Percentiles rank a stretch among this genome's conserved stretches.
phyloP scores from a whole-genome alignment of 2,113 vertebrate species.

The Oncorhynchus tshawytscha region DNA sequence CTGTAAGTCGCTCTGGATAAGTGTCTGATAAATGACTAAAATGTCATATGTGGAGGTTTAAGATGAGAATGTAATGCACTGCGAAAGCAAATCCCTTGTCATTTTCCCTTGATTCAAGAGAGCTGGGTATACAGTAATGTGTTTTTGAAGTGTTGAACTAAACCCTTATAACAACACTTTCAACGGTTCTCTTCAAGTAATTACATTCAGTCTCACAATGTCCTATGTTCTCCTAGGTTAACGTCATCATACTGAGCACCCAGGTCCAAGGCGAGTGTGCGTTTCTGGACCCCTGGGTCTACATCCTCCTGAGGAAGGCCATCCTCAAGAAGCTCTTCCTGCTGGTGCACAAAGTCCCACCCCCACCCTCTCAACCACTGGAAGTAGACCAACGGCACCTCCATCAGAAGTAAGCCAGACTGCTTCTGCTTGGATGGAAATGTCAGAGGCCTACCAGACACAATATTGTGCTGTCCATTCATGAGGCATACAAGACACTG shows the following conservation, averaged over 20 bases:
- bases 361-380: conserved; percentile 65
- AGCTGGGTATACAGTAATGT: no score
- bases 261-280: conserved; percentile 35
- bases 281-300: conserved; percentile 94
- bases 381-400: conserved; percentile 80
- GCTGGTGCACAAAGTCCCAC: conserved; percentile 63
- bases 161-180: no score
- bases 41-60: no score
- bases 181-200: no score
- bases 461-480: not conserved
- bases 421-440: conserved; percentile 20
- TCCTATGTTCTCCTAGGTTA: conserved; percentile 53
- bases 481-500: no score
- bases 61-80: no score
- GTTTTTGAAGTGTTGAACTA: no score
- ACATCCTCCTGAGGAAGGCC: conserved; percentile 92
- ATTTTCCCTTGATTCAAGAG: no score
- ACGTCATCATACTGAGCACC: conserved; percentile 56
- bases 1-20: no score
- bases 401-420: conserved; percentile 54
- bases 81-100: no score
- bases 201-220: not conserved
- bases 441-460: conserved; percentile 33
- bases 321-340: conserved; percentile 86
- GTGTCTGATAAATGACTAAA: no score